These are phyloP conservation scores for Malurus splendens DNA, from an alignment of 2,797 vertebrate species.

Conservation along the genomic window DNA sequence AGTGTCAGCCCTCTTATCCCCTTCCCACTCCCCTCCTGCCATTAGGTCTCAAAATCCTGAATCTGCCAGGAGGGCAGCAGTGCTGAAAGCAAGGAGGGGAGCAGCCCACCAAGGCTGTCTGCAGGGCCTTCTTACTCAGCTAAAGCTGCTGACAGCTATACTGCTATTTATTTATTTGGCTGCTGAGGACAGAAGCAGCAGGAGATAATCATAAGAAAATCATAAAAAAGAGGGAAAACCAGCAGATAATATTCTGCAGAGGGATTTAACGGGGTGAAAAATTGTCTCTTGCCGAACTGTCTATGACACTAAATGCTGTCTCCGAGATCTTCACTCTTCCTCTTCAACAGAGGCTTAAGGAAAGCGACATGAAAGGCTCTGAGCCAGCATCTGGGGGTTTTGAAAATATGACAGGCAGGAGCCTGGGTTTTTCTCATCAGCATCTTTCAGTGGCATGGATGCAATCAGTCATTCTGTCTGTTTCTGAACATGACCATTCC, in stretches of 20 bases:
- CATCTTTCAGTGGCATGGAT: slow-evolving; percentile 40
- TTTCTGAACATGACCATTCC: slow-evolving; percentile 4
- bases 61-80: background rate
- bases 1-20: background rate
- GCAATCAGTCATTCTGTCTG: background rate
- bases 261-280: slow-evolving; percentile 62
- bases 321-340: slow-evolving; percentile 50
- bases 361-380: slow-evolving; percentile 50
- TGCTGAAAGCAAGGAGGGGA: background rate
- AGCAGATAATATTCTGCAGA: slow-evolving; percentile 57
- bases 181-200: slow-evolving; percentile 50
- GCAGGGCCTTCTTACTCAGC: background rate
- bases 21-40: background rate
- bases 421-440: slow-evolving; percentile 38
- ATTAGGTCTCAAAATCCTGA: background rate
- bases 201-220: slow-evolving; percentile 67
- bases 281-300: slow-evolving; percentile 50
- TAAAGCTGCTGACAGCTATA: slow-evolving; percentile 34
- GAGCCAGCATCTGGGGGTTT: slow-evolving; percentile 33
- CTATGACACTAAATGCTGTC: slow-evolving; percentile 59
- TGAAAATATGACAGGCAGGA: slow-evolving; percentile 58
- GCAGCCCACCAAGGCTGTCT: background rate
- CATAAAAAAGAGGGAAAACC: slow-evolving; percentile 50
- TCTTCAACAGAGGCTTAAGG: slow-evolving; percentile 60
- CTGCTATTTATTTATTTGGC: slow-evolving; percentile 60